phyloP scores from a whole-genome alignment of 2,888 invertebrate species.

The Diplazon laetatorius region DNA sequence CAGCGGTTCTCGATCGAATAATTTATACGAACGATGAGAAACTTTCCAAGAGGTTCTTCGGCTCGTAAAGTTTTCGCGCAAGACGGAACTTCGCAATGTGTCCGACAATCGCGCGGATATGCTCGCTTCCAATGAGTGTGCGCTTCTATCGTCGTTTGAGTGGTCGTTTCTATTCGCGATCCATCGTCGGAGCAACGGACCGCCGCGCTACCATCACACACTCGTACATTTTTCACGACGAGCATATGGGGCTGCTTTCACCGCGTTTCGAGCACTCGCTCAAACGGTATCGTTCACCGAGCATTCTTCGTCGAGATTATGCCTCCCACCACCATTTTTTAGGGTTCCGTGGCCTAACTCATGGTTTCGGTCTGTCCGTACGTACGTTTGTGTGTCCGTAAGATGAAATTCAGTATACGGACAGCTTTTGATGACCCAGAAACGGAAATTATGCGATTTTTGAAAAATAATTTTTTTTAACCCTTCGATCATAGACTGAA shows the following conservation, averaged over 20 bases:
- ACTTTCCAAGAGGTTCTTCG: conserved; percentile 57
- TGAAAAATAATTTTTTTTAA: no score
- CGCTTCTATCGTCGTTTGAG: no score
- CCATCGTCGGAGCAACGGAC: conserved; percentile 13
- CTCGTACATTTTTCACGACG: conserved; percentile 22
- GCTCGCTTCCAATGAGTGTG: conserved; percentile 42
- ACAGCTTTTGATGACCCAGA: no score
- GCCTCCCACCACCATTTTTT: background rate
- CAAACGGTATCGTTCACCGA: conserved; percentile 37
- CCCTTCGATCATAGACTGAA: no score
- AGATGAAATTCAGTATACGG: no score
- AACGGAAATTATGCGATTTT: background rate
- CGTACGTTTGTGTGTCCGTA: no score
- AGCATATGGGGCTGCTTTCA: conserved; percentile 52
- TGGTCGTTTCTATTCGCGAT: conserved; percentile 49
- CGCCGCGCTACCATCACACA: background rate
- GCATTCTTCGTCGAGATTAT: background rate
- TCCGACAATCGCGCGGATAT: conserved; percentile 38
- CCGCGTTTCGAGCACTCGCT: conserved; percentile 15
- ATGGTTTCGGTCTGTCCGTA: no score
- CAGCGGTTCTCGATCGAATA: no score
- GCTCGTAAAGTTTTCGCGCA: background rate
- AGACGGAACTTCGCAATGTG: conserved; percentile 55
- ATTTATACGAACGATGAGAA: no score
- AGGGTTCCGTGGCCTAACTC: no score